Evolutionary conservation across 2,888 invertebrate species (phyloP).

Genomic region (Drosophila subsilvestris): DNA sequence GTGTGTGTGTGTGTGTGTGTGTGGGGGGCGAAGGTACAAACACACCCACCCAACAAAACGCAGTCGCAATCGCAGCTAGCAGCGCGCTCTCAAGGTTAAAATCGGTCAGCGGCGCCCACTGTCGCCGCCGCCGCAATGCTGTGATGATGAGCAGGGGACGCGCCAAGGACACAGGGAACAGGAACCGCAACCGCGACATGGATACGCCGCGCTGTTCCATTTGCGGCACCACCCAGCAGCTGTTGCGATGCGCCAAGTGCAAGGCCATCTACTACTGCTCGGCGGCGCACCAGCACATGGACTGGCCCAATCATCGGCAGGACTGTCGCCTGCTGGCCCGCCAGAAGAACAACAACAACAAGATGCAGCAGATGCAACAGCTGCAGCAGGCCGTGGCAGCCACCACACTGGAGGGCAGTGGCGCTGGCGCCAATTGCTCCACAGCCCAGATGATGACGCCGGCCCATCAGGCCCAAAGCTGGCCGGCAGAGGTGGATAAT

Average conservation of each 20-base stretch:
- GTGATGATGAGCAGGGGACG: slow-evolving; percentile 57
- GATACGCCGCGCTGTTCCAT: slow-evolving; percentile 72
- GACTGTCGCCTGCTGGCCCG: slow-evolving; percentile 85
- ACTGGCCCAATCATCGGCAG: slow-evolving; percentile 91
- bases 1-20: slow-evolving; percentile 7
- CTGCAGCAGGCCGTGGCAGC: slow-evolving; percentile 71
- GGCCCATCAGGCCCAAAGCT: slow-evolving; percentile 56
- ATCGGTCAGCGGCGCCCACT: slow-evolving; percentile 29
- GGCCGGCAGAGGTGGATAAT: slow-evolving; percentile 65
- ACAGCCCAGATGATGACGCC: slow-evolving; percentile 66
- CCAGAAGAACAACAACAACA: slow-evolving; percentile 65
- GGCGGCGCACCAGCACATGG: slow-evolving; percentile 90
- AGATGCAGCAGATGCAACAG: slow-evolving; percentile 66
- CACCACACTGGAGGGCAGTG: slow-evolving; percentile 62
- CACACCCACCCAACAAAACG: slow-evolving; percentile 2
- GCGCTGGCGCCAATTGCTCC: slow-evolving; percentile 55
- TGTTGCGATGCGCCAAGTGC: slow-evolving; percentile 91
- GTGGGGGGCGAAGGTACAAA: slow-evolving; percentile 30
- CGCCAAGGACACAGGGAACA: slow-evolving; percentile 69
- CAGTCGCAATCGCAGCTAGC: slow-evolving; percentile 11
- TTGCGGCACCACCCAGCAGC: slow-evolving; percentile 81
- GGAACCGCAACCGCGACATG: slow-evolving; percentile 33
- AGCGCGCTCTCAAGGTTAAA: slow-evolving; percentile 60
- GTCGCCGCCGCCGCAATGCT: slow-evolving; percentile 47
- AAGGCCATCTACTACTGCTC: slow-evolving; percentile 91